Base-by-base conservation (phyloP, 2,113 vertebrate genomes). In the Muntiacus muntjak region DNA sequence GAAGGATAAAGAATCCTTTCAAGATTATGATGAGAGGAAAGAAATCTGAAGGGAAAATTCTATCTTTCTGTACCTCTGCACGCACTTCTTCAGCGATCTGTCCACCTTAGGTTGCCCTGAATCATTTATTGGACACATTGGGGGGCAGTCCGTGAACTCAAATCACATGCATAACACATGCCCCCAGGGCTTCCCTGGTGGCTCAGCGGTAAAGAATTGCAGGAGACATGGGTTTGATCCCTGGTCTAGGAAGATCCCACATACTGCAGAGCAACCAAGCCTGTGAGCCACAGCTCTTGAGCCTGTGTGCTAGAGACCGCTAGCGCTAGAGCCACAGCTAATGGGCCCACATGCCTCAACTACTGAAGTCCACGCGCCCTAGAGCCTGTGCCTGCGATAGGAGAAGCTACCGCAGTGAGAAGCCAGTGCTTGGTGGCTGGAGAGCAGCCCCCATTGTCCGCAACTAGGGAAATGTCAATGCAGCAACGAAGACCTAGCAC, bases 41-140 rank as follows among this genome's bases (percentile, higher is more conserved):
- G 33, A 87, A 83, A 26, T 79, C 7, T 52, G 43, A 88, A 60
- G 91, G 26, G 36, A 78, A 57, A 92, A 67, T 74, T 92, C n/a
- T 40, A 3, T 78, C 14, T 94, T 71, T 47, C 28, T 23, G 16
- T 83, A 47, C 15, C 15, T 93, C 47, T 82, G 94, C 9, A 45
- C 28, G 21, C 21, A 79, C 43, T 89, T 95, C 55, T 57, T 95
- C 21, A 96, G 87, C 86, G 92, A 45, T 60, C 11, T 96, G 7
- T 15, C 8, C n/a, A 89, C 11, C 93, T 88, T 93, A 62, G 94
- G 36, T 97, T 89, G 45, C 55, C 14, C 64, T 13, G 57, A 83
- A 87, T 74, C 67, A 83, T 92, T 96, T 94, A 57, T n/a, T 86
- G 76, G 58, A 93, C 52, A 74, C 60, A 81, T 57, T 84, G 43